Evolutionary conservation across 2,113 vertebrate species (phyloP).

Genomic region (Otis tarda): DNA sequence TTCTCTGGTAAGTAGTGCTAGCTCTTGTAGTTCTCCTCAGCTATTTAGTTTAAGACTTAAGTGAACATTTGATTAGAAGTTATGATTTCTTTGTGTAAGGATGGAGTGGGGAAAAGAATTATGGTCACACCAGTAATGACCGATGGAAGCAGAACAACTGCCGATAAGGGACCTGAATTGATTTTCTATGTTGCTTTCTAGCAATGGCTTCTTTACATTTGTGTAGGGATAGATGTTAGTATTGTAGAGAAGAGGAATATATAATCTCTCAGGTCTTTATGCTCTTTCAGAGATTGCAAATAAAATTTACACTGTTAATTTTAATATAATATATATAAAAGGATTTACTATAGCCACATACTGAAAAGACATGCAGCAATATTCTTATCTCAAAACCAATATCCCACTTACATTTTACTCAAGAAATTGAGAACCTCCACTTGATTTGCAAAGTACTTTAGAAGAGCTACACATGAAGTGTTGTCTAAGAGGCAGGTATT

Average conservation of each 20-base stretch:
- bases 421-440: neutral
- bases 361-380: neutral
- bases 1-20: neutral
- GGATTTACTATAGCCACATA: neutral
- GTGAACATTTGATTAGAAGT: neutral
- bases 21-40: neutral
- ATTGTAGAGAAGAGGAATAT: neutral
- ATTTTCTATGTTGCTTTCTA: neutral
- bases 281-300: neutral
- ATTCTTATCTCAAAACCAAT: neutral
- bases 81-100: neutral
- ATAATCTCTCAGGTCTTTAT: neutral
- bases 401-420: neutral
- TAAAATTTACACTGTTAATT: neutral
- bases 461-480: rapidly evolving
- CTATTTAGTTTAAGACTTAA: neutral
- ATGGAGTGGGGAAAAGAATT: neutral
- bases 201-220: neutral
- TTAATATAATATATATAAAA: neutral
- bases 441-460: neutral
- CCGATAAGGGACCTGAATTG: neutral
- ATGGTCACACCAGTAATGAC: neutral
- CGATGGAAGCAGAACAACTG: neutral
- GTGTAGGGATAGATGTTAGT: neutral
- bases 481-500: neutral